A percentile compares a stretch with the other conserved stretches of the same genome.
phyloP scores from a whole-genome alignment of 92 coral and sea anemone genomes.

The Muricea muricata region DNA sequence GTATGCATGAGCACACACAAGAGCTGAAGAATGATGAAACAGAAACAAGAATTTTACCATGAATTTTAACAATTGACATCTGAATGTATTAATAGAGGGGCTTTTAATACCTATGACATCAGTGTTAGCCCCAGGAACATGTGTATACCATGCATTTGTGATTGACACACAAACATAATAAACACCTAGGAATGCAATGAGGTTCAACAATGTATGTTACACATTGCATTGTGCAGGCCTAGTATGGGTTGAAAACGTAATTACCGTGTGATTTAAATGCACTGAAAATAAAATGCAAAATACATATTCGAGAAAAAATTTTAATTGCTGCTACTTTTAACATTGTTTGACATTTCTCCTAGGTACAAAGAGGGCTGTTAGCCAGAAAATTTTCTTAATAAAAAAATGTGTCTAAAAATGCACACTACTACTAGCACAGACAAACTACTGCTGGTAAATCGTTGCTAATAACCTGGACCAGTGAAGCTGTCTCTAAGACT shows the following conservation, averaged over 20 bases:
- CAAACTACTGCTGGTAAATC: too few relatives aligned
- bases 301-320: background rate
- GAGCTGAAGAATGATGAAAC: background rate
- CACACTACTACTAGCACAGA: too few relatives aligned
- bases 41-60: background rate
- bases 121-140: background rate
- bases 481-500: too few relatives aligned
- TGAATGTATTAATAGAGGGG: background rate
- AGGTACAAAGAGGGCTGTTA: too few relatives aligned
- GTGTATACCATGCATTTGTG: background rate
- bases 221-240: background rate
- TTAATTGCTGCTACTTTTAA: background rate
- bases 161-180: background rate
- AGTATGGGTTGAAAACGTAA: background rate
- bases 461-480: too few relatives aligned
- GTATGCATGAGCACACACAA: background rate
- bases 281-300: background rate
- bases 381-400: too few relatives aligned
- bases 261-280: background rate
- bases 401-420: too few relatives aligned
- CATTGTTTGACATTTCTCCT: background rate
- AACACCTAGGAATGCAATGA: background rate
- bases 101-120: background rate
- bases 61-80: background rate
- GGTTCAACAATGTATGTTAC: background rate